These are phyloP conservation scores for Microcebus murinus DNA, from an alignment of 2,113 vertebrate genomes.

Conservation along the genomic window DNA sequence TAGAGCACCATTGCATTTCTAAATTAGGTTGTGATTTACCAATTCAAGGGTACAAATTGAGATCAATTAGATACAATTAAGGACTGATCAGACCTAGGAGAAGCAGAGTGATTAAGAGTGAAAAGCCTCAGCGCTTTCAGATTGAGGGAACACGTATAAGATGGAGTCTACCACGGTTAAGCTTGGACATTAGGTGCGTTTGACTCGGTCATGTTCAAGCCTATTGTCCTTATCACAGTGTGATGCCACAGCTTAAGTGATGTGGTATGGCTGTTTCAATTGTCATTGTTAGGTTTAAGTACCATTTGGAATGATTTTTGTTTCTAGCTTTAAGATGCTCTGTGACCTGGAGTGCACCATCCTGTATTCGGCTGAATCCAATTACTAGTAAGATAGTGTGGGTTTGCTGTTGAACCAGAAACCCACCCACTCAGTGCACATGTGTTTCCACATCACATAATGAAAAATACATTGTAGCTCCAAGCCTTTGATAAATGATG, in stretches of 20 bases:
- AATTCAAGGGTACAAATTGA: conserved; percentile 44
- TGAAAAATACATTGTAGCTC: conserved; percentile 73
- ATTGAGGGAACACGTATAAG: background rate
- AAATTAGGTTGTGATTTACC: conserved; percentile 57
- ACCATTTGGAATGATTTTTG: conserved; percentile 36
- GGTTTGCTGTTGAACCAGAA: conserved; percentile 60
- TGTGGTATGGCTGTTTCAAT: background rate
- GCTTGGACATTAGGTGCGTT: background rate
- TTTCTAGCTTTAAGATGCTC: conserved; percentile 50
- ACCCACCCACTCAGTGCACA: conserved; percentile 64
- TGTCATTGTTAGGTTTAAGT: background rate
- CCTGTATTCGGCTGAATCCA: conserved; percentile 44
- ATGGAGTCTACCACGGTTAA: background rate
- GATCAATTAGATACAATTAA: conserved; percentile 54
- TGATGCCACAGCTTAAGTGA: background rate
- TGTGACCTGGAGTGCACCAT: background rate
- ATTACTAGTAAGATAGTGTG: background rate
- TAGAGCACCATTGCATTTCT: background rate
- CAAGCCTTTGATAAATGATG: conserved; percentile 76
- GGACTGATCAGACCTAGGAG: background rate
- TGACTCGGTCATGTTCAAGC: background rate
- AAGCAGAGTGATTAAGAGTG: conserved; percentile 17
- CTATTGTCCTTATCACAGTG: background rate
- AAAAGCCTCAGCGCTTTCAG: background rate
- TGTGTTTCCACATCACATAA: conserved; percentile 71